Base-by-base conservation (phyloP, 23 tunicate genomes). In the Styela clava region DNA sequence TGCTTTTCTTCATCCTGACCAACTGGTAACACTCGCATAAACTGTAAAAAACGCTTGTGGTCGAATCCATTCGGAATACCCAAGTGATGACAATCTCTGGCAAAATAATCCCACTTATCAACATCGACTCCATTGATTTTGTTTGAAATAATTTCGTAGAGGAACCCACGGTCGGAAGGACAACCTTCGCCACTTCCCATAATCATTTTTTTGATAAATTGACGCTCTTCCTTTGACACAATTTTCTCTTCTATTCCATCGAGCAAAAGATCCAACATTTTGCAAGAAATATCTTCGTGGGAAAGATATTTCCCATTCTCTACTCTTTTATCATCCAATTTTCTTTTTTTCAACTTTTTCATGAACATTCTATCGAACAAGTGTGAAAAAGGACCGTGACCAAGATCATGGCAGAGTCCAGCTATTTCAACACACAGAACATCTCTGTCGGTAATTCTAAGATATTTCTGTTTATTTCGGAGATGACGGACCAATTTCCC, bases 351-450 rank as follows among this genome's bases (percentile, higher is more conserved):
- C n/a, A n/a, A n/a, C n/a, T n/a, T n/a, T 2, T 85, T 79, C 26
- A 92, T 52, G 62, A 92, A 87, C 33, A 83, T 73, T 33, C 61
- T 24, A 69, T 92, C 97, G 74, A 87, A 92, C 88, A 92, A 72
- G 64, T 92, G 97, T n/a, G 97, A 92, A 72, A 83, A 92, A n/a
- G 97, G 91, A 2, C 97, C 97, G 79, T 92, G 97, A 24, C 97
- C 97, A 12, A 92, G 79, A 61, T 92, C 97, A 80, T 92, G 97
- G 68, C 91, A 87, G 22, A 92, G 69, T 12, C 85, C 97, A 31
- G 97, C 91, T 24, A 92, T 69, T 74, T 86, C 83, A 20, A 92
- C 88, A 84, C 97, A 92, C 18, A 86, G 86, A 16, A 86, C 32
- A 74, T 92, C 97, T 61, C 52, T 61, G 0, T 92, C 85, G 3